Base-by-base conservation (phyloP, 2,888 invertebrate genomes). In the Dasysyrphus albostriatus region DNA sequence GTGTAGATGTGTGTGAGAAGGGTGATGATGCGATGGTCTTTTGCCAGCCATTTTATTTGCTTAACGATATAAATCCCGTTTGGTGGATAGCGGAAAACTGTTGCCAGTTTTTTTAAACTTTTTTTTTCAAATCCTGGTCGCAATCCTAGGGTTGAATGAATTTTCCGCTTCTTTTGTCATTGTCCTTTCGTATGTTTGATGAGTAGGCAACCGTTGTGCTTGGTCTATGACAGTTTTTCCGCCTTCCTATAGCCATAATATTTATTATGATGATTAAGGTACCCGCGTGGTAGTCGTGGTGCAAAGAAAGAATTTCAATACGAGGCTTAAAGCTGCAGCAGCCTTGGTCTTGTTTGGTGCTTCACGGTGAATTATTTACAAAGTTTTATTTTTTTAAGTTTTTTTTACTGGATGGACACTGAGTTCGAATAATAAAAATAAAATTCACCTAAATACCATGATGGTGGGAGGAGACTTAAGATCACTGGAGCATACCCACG, bases 121-220 rank as follows among this genome's bases (percentile, higher is more conserved):
- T 58, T 19, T 19, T 59, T 39, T 39, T 59, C 9, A 19, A 47
- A 73, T 29, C 56, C 74, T 58, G 79, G 44, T 47, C 74, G 42
- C 70, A 70, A 14, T 63, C 49, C 39, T 39, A 69, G 37, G 75
- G 69, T 63, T 56, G 73, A 85, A 85, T 81, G 77, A 81, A 81
- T 85, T 81, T 81, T 81, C 81, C 81, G 81, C 44, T 74, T 58
- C 81, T 77, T 85, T 85, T 81, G 77, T 74, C 14, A 73, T 69
- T 72, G 76, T 84, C 72, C 59, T 65, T 59, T 67, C 59, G 84
- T 69, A 72, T 75, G 58, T 70, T 79, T 83, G 29, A 76, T 83
- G 29, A 76, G 76, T 72, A 73, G 73, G 56, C 56, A 73, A 69
- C 61, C 49, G 67, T 81, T 77, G 39, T 76, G 73, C 73, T 76